Conservation (phyloP, 2,888 invertebrate genomes). For the Cerastoderma edule region DNA sequence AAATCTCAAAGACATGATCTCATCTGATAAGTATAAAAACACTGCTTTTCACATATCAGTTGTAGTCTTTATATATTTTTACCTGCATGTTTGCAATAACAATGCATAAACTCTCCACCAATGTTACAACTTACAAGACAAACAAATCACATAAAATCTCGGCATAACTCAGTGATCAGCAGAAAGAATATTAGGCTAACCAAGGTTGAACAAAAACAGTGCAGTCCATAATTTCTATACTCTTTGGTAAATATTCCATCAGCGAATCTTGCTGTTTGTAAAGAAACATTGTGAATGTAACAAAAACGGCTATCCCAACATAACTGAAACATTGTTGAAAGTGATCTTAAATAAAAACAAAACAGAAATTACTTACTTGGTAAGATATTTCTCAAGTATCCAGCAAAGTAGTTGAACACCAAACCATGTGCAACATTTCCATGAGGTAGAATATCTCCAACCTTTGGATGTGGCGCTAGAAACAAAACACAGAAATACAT, state of each 20-base stretch:
- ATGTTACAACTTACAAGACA: too few relatives aligned
- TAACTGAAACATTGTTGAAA: not conserved
- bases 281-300: not conserved
- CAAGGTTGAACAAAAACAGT: not conserved
- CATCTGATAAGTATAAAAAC: too few relatives aligned
- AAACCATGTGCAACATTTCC: constrained; percentile 54
- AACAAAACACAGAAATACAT: not conserved
- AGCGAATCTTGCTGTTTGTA: not conserved
- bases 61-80: too few relatives aligned
- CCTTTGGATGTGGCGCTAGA: constrained; percentile 9
- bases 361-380: constrained; percentile 20
- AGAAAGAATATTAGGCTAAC: too few relatives aligned
- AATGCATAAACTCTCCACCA: too few relatives aligned
- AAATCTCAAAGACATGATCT: too few relatives aligned
- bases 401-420: constrained; percentile 50
- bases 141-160: too few relatives aligned
- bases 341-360: too few relatives aligned
- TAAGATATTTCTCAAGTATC: constrained; percentile 34
- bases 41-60: too few relatives aligned
- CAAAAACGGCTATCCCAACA: not conserved
- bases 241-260: not conserved
- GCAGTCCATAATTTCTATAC: not conserved
- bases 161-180: too few relatives aligned
- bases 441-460: constrained; percentile 40
- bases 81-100: too few relatives aligned